Percentiles rank a stretch among this genome's conserved stretches.
phyloP scores from a whole-genome alignment of 2,888 invertebrate species.

The Campaea margaritaria region DNA sequence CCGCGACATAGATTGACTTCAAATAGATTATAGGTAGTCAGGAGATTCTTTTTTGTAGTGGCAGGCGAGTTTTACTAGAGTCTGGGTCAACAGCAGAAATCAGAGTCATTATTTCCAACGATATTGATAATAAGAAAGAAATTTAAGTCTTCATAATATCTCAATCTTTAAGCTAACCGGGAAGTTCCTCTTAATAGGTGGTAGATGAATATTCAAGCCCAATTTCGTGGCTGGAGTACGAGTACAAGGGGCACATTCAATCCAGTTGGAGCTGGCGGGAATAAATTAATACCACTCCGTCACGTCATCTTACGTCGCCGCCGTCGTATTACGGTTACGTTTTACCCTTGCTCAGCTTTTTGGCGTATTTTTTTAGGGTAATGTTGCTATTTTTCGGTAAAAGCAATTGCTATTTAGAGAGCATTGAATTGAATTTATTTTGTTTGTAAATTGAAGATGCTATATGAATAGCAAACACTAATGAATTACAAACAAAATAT shows the following conservation, averaged over 20 bases:
- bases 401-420: not conserved
- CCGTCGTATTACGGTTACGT: conserved; percentile 28
- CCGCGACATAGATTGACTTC: no score
- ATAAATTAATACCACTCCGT: conserved; percentile 58
- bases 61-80: no score
- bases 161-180: conserved; percentile 35
- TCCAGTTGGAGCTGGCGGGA: conserved; percentile 42
- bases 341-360: conserved; percentile 45
- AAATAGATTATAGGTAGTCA: no score
- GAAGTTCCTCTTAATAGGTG: conserved; percentile 25
- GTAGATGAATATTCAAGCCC: conserved; percentile 49
- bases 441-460: conserved; percentile 7
- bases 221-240: conserved; percentile 41
- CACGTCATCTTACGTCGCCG: conserved; percentile 50
- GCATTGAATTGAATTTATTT: conserved; percentile 10
- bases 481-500: no score
- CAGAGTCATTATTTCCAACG: no score
- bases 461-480: no score
- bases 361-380: conserved; percentile 16
- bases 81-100: no score
- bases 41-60: no score
- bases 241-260: conserved; percentile 49
- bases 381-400: no score
- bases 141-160: no score
- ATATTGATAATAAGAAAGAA: no score